Percentiles rank a stretch among this genome's conserved stretches.
Evolutionary conservation across 2,797 vertebrate genomes (phyloP).

Genomic region (Cossypha dichroa): DNA sequence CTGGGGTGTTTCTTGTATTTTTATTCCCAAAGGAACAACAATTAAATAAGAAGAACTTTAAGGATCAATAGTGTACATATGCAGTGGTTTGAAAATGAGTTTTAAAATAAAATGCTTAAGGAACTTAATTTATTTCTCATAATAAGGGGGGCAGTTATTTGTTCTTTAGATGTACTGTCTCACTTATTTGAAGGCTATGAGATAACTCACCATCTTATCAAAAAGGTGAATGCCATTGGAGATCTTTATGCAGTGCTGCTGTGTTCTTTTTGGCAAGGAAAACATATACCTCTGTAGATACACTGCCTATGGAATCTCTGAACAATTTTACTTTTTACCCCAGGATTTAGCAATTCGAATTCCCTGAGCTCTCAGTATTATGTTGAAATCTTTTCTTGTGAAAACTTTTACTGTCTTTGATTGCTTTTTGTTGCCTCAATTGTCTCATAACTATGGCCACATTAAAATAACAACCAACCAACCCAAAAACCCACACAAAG

Average conservation of each 20-base stretch:
- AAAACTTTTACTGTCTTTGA: not conserved
- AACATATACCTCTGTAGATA: not conserved
- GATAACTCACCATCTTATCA: not conserved
- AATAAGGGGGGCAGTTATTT: not conserved
- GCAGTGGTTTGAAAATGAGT: not conserved
- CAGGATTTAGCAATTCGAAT: not conserved
- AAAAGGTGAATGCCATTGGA: not conserved
- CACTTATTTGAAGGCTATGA: not conserved
- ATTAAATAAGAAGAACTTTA: not conserved
- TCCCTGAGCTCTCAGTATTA: not conserved
- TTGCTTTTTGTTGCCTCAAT: not conserved
- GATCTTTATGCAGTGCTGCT: not conserved
- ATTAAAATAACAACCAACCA: not conserved
- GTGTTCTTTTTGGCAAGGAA: not conserved
- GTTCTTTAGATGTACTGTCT: not conserved
- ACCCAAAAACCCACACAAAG: not conserved
- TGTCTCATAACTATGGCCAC: not conserved
- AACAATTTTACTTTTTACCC: not conserved
- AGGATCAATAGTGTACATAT: not conserved
- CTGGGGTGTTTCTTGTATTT: not conserved
- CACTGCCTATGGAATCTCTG: not conserved
- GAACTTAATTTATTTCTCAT: not conserved
- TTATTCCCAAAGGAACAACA: not conserved
- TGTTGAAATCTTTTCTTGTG: not conserved
- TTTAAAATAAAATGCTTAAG: not conserved